Conservation (phyloP, 2,888 invertebrate genomes). For the Ecliptopera silaceata region DNA sequence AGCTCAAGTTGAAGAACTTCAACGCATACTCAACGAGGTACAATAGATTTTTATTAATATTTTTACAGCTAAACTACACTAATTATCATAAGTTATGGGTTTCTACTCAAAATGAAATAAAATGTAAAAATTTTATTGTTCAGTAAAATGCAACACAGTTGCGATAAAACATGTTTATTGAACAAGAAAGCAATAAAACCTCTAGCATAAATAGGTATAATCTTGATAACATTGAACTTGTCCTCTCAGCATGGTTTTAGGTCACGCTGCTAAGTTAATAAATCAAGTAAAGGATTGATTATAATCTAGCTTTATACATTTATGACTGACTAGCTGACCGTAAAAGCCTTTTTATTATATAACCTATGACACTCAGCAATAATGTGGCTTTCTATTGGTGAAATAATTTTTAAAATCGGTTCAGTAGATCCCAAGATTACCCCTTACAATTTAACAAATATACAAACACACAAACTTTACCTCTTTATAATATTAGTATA, state of each 20-base stretch:
- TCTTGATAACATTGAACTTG: conserved; percentile 23
- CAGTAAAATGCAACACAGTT: conserved; percentile 6
- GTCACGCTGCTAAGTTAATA: conserved; percentile 1
- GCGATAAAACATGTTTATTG: conserved; percentile 8
- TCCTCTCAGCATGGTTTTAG: too few relatives aligned
- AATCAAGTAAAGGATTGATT: neutral
- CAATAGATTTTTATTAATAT: conserved; percentile 16
- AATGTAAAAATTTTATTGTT: neutral
- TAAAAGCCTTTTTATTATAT: too few relatives aligned
- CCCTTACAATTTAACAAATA: too few relatives aligned
- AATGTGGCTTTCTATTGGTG: too few relatives aligned
- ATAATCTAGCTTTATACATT: neutral
- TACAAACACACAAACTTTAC: too few relatives aligned
- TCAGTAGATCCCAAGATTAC: too few relatives aligned
- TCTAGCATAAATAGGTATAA: conserved; percentile 1
- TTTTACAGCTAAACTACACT: neutral
- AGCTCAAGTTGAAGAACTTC: conserved; percentile 76
- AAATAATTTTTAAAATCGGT: too few relatives aligned
- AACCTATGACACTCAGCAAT: too few relatives aligned
- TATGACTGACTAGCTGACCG: too few relatives aligned
- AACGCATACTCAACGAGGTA: conserved; percentile 77
- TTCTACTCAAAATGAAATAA: neutral
- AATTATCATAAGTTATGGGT: neutral
- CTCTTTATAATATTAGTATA: too few relatives aligned
- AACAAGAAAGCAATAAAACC: conserved; percentile 13